phyloP scores from a whole-genome alignment of 2,888 invertebrate species.

The Oligia fasciuncula region DNA sequence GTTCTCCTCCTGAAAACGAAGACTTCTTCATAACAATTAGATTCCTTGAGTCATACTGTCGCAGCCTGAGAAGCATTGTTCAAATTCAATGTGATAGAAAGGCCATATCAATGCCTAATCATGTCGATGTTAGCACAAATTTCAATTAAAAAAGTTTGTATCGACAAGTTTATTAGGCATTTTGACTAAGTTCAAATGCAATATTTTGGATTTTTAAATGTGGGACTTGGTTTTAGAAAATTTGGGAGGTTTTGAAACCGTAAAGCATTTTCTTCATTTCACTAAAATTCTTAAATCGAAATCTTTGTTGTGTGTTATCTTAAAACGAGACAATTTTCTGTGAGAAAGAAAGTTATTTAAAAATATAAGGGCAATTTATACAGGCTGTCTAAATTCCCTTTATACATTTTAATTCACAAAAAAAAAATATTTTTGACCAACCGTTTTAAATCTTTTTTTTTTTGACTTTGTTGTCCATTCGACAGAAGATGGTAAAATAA shows the following conservation, averaged over 20 bases:
- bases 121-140: constrained; percentile 21
- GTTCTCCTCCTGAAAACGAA: constrained; percentile 92
- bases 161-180: constrained; percentile 21
- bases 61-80: constrained; percentile 47
- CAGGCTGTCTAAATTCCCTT: neutral
- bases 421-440: neutral
- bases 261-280: neutral
- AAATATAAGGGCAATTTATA: neutral
- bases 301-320: neutral
- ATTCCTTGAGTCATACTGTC: constrained; percentile 46
- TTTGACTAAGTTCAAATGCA: constrained; percentile 14
- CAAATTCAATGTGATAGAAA: constrained; percentile 25
- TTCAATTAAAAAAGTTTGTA: constrained; percentile 2
- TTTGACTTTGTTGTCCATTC: neutral
- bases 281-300: neutral
- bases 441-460: neutral
- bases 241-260: neutral
- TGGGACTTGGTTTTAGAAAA: neutral
- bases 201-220: neutral
- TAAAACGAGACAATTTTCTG: no score
- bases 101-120: constrained; percentile 17
- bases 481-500: neutral
- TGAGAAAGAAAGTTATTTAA: neutral
- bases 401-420: neutral
- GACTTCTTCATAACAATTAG: constrained; percentile 83